phyloP scores from a whole-genome alignment of 2,113 vertebrate genomes.

The Machaerirhynchus nigripectus region DNA sequence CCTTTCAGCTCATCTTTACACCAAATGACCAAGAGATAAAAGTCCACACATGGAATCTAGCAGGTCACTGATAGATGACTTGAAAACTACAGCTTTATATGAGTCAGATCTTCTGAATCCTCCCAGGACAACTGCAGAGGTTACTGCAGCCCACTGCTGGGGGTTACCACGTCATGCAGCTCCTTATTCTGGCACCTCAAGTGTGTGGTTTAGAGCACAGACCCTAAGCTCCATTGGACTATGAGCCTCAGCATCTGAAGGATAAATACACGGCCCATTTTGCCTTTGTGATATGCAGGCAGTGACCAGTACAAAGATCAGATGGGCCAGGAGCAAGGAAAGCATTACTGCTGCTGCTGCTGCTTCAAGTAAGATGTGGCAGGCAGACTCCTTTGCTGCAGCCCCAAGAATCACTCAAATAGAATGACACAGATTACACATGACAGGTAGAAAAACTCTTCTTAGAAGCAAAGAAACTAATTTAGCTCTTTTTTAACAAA shows the following conservation, averaged over 20 bases:
- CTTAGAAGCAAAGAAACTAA: neutral
- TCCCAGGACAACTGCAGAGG: neutral
- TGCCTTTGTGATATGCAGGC: neutral
- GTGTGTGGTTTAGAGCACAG: neutral
- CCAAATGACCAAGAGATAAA: neutral
- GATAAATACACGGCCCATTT: neutral
- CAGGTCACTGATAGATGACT: neutral
- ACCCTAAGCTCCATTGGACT: neutral
- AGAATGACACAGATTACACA: neutral
- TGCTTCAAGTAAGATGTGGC: neutral
- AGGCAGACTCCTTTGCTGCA: neutral
- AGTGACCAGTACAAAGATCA: neutral
- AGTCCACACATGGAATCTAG: neutral
- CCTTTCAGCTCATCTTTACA: neutral
- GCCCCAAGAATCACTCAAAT: neutral
- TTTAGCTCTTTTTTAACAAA: neutral
- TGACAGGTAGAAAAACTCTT: neutral
- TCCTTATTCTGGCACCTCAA: neutral
- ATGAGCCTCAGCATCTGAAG: neutral
- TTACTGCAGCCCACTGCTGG: neutral
- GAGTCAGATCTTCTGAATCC: neutral
- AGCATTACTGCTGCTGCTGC: neutral
- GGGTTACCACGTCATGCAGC: neutral
- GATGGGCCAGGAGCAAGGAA: neutral
- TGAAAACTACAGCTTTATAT: rapidly evolving